phyloP scores from a whole-genome alignment of 1,140 invertebrate genomes.

The Zaprionus vittiger region DNA sequence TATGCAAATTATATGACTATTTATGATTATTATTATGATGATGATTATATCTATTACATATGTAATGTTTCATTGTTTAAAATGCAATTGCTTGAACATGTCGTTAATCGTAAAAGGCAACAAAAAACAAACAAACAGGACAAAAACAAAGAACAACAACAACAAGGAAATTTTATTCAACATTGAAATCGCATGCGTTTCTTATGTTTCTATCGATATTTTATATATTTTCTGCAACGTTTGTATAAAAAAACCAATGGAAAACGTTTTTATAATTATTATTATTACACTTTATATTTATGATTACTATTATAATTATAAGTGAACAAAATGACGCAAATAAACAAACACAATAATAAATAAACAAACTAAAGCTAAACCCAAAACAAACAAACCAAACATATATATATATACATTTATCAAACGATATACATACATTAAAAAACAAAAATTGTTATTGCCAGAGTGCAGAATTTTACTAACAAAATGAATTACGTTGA shows the following conservation, averaged over 20 bases:
- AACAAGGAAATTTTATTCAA: slow-evolving; percentile 10
- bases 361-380: slow-evolving; percentile 35
- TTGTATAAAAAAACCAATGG: slow-evolving; percentile 65
- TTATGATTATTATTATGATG: slow-evolving; percentile 49
- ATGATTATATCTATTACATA: slow-evolving; percentile 42
- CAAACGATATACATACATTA: background rate
- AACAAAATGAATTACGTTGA: slow-evolving; percentile 22
- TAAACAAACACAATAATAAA: slow-evolving; percentile 74
- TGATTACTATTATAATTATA: slow-evolving; percentile 74
- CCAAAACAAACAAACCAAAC: slow-evolving; percentile 32
- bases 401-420: slow-evolving; percentile 32
- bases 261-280: slow-evolving; percentile 71
- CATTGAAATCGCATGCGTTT: slow-evolving; percentile 64
- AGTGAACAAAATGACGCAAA: slow-evolving; percentile 76
- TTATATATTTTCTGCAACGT: slow-evolving; percentile 63
- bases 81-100: slow-evolving; percentile 45
- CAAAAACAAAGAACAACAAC: slow-evolving; percentile 27
- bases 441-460: slow-evolving; percentile 41
- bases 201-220: slow-evolving; percentile 46
- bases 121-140: slow-evolving; percentile 14
- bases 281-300: slow-evolving; percentile 80
- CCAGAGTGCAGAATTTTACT: slow-evolving; percentile 21
- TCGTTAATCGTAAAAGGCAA: slow-evolving; percentile 59
- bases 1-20: slow-evolving; percentile 63
- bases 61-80: slow-evolving; percentile 61